Evolutionary conservation across 2,797 vertebrate genomes (phyloP), one percentile per base, ranked within the genome.

Genomic region (Rhinophrynus dorsalis): DNA sequence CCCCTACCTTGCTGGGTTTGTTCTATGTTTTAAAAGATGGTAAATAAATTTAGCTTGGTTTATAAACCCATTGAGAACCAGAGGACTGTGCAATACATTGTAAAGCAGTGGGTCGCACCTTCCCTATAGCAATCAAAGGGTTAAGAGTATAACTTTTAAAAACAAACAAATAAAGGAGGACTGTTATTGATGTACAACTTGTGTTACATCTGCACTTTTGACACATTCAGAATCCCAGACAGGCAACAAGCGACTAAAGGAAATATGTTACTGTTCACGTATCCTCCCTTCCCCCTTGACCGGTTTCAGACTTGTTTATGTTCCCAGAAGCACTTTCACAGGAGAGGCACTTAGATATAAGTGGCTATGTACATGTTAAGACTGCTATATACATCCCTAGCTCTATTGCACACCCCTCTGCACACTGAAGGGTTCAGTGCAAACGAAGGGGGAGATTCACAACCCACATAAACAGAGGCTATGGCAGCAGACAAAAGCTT

Each of bases 111-210:
- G n/a, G n/a, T n/a, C n/a, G n/a, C n/a, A n/a, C n/a, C n/a, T n/a
- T n/a, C n/a, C n/a, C n/a, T n/a, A n/a, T n/a, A n/a, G n/a, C n/a
- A n/a, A n/a, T n/a, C n/a, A n/a, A n/a, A n/a, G n/a, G n/a, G n/a
- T 57, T 68, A 58, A 59, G 24, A 59, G 11, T 23, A 42, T 27
- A 32, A 42, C 18, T 42, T 42, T 50, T n/a, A n/a, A n/a, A n/a
- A n/a, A n/a, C n/a, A n/a, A n/a, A n/a, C n/a, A n/a, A n/a, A n/a
- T n/a, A 52, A 51, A 24, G 26, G 17, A 68, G 17, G 32, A 23
- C 21, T 59, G 13, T 13, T 68, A 68, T 68, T 61, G 56, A 68
- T 68, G 60, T 42, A 27, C 57, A 52, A 56, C 42, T 51, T 68
- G 40, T 44, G 18, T 18, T 44, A 18, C 40, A 44, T 44, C 40